Conservation (phyloP, 2,113 vertebrate species). For the Phalacrocorax brasilianus region DNA sequence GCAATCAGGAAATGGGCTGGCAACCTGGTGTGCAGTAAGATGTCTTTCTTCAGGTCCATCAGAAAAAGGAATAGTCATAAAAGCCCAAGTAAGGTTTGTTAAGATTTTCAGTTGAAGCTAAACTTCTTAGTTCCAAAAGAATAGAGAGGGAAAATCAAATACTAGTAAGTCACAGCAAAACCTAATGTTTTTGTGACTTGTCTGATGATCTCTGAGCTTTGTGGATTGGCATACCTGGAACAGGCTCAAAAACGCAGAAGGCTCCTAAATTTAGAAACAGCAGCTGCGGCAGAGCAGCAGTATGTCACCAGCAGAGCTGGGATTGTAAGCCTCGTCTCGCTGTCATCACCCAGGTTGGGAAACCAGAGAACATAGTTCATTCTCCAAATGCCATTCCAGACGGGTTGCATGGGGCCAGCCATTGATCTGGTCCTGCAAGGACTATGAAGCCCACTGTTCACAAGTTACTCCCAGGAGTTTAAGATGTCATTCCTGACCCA, state of each 20-base stretch:
- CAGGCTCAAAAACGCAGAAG: neutral
- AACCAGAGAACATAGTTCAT: neutral
- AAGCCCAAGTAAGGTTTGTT: neutral
- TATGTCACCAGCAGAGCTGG: neutral
- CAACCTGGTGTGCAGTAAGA: neutral
- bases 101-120: neutral
- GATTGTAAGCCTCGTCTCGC: neutral
- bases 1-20: neutral
- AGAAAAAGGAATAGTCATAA: neutral
- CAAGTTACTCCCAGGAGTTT: neutral
- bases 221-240: neutral
- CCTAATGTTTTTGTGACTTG: neutral
- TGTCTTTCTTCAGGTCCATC: neutral
- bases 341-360: neutral
- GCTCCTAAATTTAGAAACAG: neutral
- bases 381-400: neutral
- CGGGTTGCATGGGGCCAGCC: accelerated
- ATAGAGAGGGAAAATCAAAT: neutral
- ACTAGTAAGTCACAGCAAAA: neutral
- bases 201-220: neutral
- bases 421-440: neutral
- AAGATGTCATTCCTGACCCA: accelerated
- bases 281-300: neutral
- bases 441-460: neutral
- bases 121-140: neutral